Percentiles rank a stretch among this genome's conserved stretches.
Conservation (phyloP, 2,113 vertebrate species). For the Eretmochelys imbricata region DNA sequence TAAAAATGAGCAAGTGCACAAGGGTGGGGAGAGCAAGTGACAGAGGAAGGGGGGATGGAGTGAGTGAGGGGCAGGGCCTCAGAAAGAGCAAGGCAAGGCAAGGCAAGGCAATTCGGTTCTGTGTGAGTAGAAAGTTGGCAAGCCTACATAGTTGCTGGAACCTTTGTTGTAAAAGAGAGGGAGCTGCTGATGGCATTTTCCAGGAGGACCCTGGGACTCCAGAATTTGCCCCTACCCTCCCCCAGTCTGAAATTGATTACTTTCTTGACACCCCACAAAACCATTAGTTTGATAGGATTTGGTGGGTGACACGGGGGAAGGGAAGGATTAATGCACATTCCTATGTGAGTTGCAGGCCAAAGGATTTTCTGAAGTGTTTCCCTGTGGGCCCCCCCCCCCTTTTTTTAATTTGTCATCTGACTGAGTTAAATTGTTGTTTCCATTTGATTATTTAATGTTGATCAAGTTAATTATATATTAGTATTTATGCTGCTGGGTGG, state of each 20-base stretch:
- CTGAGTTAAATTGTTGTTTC: neutral
- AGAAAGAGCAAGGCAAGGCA: too few relatives aligned
- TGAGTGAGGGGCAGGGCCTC: too few relatives aligned
- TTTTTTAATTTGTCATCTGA: neutral
- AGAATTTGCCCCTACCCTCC: neutral
- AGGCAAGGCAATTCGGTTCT: too few relatives aligned
- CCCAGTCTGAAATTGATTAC: neutral
- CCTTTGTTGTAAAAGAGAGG: neutral
- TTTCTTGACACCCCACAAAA: neutral
- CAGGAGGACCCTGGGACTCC: too few relatives aligned
- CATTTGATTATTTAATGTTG: neutral
- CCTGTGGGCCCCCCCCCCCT: too few relatives aligned
- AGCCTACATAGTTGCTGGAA: neutral
- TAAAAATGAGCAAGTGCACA: too few relatives aligned
- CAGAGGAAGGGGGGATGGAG: too few relatives aligned
- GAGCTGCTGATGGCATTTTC: neutral
- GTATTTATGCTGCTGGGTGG: fast-evolving
- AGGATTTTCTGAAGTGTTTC: neutral
- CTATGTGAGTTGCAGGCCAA: neutral
- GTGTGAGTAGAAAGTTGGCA: too few relatives aligned
- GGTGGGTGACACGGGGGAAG: neutral
- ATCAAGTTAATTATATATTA: neutral
- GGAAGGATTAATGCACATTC: neutral
- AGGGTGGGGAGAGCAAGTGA: too few relatives aligned
- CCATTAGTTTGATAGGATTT: neutral